These are phyloP conservation scores for Eristalis tenax DNA, from an alignment of 2,888 invertebrate species.

Conservation along the genomic window DNA sequence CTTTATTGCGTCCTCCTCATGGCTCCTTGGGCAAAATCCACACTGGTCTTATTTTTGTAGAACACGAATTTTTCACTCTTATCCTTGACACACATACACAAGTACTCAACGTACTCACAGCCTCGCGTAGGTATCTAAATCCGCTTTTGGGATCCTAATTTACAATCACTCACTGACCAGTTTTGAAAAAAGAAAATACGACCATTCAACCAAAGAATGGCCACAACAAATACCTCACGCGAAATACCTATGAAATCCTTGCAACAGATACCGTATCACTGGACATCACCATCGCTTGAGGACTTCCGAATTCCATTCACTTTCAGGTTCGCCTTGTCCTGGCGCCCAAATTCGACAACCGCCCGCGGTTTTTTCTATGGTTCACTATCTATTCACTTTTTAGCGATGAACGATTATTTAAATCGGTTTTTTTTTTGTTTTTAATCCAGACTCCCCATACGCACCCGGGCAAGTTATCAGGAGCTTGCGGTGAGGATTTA, in stretches of 20 bases:
- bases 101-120: not conserved
- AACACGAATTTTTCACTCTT: not conserved
- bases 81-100: not conserved
- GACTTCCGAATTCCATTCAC: not conserved
- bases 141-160: not conserved
- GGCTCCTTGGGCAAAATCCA: not conserved
- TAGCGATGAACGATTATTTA: not conserved
- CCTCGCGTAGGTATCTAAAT: not conserved
- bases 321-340: conserved; percentile 6
- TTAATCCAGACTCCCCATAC: not conserved
- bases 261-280: not conserved
- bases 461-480: conserved; percentile 26
- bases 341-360: conserved; percentile 46
- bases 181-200: not conserved
- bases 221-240: not conserved
- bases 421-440: not conserved
- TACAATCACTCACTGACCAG: not conserved
- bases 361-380: not conserved
- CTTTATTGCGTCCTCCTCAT: not conserved
- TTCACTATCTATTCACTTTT: conserved; percentile 44
- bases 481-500: not conserved
- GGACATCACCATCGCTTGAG: not conserved
- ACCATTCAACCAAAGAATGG: not conserved
- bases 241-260: not conserved
- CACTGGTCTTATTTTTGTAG: not conserved